Evolutionary conservation across 2,797 vertebrate genomes (phyloP).

Genomic region (Aplochiton taeniatus): DNA sequence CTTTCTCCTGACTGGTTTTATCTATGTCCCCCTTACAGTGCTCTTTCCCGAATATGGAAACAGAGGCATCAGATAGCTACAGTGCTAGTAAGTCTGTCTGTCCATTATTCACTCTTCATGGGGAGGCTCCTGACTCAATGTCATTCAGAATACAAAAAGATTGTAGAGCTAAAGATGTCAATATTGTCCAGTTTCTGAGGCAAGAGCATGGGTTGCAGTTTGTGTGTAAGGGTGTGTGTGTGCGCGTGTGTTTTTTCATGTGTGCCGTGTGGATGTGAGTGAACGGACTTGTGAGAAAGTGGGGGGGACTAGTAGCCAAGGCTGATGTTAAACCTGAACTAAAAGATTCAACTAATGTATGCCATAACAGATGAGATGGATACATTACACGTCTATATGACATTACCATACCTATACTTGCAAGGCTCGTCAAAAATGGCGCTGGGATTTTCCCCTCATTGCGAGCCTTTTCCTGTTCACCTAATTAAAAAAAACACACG

Average conservation of each 20-base stretch:
- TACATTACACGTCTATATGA: not conserved
- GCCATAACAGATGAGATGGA: not conserved
- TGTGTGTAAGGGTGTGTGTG: not conserved
- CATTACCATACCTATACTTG: too few species aligned
- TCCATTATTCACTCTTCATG: not conserved
- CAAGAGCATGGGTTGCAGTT: not conserved
- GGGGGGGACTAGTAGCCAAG: not conserved
- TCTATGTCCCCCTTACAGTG: conserved; percentile 70
- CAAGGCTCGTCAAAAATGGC: too few species aligned
- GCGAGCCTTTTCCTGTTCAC: conserved; percentile 65
- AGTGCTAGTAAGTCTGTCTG: conserved; percentile 71
- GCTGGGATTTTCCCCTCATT: conserved; percentile 62
- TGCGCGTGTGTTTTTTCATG: not conserved
- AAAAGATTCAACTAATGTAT: too few species aligned
- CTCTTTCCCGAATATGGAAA: conserved; percentile 82
- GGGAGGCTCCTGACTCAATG: not conserved
- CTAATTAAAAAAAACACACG: conserved; percentile 54
- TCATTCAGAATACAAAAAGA: not conserved
- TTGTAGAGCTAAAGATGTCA: not conserved
- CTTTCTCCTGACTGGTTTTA: not conserved
- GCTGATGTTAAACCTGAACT: too few species aligned
- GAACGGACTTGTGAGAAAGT: not conserved
- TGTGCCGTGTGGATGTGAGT: not conserved
- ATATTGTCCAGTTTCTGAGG: not conserved
- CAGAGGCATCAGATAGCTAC: conserved; percentile 70